phyloP scores from a whole-genome alignment of 37 sponge, comb jelly and placozoan genomes.

The Aplysina aerophoba region DNA sequence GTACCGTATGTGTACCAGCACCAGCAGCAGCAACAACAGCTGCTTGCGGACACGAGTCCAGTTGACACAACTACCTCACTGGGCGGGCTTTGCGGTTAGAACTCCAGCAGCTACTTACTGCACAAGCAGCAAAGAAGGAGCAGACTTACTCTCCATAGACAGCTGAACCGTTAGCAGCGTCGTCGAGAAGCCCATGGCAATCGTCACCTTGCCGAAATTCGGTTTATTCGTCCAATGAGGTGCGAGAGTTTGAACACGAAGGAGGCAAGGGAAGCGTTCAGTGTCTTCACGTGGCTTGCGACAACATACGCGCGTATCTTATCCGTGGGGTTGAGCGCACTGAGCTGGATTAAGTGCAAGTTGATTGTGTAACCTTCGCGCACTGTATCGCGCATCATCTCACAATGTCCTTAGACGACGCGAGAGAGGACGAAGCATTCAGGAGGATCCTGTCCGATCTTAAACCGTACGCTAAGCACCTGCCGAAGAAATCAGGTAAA shows the following conservation, averaged over 20 bases:
- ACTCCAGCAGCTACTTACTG: background rate
- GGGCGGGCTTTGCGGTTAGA: background rate
- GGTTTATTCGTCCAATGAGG: slow-evolving; percentile 19
- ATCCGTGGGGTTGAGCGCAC: too few relatives aligned
- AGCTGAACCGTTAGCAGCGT: background rate
- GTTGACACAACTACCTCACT: background rate
- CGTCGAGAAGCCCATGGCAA: slow-evolving; percentile 11
- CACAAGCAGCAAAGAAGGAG: background rate
- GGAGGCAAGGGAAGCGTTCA: background rate
- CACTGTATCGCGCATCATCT: too few relatives aligned
- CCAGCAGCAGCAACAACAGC: too few relatives aligned
- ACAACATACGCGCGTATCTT: too few relatives aligned
- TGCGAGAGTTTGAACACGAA: slow-evolving; percentile 23
- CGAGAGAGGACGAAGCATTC: slow-evolving; percentile 37
- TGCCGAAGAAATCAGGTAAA: slow-evolving; percentile 49
- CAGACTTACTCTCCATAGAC: background rate
- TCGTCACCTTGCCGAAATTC: background rate
- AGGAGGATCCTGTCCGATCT: slow-evolving; percentile 23
- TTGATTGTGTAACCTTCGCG: too few relatives aligned
- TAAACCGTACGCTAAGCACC: slow-evolving; percentile 47
- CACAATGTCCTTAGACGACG: slow-evolving; percentile 1
- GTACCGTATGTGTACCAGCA: too few relatives aligned
- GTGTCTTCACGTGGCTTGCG: too few relatives aligned
- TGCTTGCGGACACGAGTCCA: too few relatives aligned
- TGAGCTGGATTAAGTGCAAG: too few relatives aligned